Percentiles rank a stretch among this genome's conserved stretches.
Conservation (phyloP, 2,797 vertebrate genomes). For the Emys orbicularis region DNA sequence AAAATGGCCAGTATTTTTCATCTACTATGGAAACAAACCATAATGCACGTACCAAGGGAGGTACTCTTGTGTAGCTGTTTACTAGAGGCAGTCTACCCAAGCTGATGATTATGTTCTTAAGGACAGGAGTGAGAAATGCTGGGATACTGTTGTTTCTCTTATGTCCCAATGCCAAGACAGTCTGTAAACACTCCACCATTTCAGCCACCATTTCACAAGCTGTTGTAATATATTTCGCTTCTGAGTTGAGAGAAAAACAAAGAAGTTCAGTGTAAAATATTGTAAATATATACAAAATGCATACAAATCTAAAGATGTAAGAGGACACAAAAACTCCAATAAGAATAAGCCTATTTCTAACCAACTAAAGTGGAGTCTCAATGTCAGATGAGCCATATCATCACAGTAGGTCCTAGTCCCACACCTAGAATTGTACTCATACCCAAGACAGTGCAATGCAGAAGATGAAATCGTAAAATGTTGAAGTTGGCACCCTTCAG, state of each 20-base stretch:
- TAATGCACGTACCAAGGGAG: slow-evolving; percentile 90
- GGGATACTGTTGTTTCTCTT: slow-evolving; percentile 86
- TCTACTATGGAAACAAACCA: neutral
- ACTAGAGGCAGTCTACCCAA: slow-evolving; percentile 94
- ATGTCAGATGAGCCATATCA: neutral
- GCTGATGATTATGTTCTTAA: slow-evolving; percentile 94
- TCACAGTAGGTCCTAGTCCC: neutral
- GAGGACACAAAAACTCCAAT: neutral
- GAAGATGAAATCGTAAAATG: neutral
- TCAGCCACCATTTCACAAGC: slow-evolving; percentile 94
- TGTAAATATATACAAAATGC: neutral
- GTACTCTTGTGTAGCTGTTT: slow-evolving; percentile 96
- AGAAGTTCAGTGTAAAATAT: neutral
- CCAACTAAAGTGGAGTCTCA: neutral
- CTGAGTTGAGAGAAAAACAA: slow-evolving; percentile 55
- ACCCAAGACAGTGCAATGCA: neutral
- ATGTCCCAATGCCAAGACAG: slow-evolving; percentile 90
- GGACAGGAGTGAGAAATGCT: slow-evolving; percentile 91
- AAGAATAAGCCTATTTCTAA: neutral
- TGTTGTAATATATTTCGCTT: slow-evolving; percentile 57
- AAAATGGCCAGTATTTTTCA: neutral
- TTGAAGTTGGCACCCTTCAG: neutral
- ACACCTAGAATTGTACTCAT: rapidly evolving
- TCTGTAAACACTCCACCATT: slow-evolving; percentile 93
- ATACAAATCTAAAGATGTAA: rapidly evolving